phyloP scores from a whole-genome alignment of 2,888 invertebrate species.

The Lordiphosa andalusiaca region DNA sequence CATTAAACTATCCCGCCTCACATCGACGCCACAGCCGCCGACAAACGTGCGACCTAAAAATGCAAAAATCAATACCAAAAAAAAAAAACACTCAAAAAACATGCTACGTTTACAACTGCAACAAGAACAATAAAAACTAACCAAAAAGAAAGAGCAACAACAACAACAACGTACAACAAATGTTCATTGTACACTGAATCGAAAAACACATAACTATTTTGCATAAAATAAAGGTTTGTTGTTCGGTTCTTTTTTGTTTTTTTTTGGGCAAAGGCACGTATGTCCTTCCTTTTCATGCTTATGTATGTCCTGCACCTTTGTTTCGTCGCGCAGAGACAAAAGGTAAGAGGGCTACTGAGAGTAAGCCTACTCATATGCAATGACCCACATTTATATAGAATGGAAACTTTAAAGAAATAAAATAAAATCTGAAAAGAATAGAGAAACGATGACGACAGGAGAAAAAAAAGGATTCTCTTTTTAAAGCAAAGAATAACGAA shows the following conservation, averaged over 20 bases:
- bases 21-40: slow-evolving; percentile 14
- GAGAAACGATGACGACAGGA: slow-evolving; percentile 21
- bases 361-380: slow-evolving; percentile 27
- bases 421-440: slow-evolving; percentile 26
- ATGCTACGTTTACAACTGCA: slow-evolving; percentile 47
- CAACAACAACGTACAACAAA: slow-evolving; percentile 26
- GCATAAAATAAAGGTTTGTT: slow-evolving; percentile 70
- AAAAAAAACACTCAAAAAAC: slow-evolving; percentile 31
- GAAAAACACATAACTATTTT: slow-evolving; percentile 65
- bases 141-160: too few relatives aligned
- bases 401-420: slow-evolving; percentile 54
- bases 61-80: slow-evolving; percentile 57
- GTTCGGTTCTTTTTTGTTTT: too few relatives aligned
- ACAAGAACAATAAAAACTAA: slow-evolving; percentile 15
- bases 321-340: slow-evolving; percentile 52
- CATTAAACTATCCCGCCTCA: slow-evolving; percentile 31
- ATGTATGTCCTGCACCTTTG: slow-evolving; percentile 51
- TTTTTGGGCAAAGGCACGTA: slow-evolving; percentile 40
- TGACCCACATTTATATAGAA: slow-evolving; percentile 64
- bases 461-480: slow-evolving; percentile 22
- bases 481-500: slow-evolving; percentile 16
- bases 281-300: slow-evolving; percentile 36
- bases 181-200: slow-evolving; percentile 45
- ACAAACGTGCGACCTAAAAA: slow-evolving; percentile 54
- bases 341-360: slow-evolving; percentile 9